Base-by-base conservation (phyloP, 92 coral and sea anemone species). In the Virgularia gustaviana region DNA sequence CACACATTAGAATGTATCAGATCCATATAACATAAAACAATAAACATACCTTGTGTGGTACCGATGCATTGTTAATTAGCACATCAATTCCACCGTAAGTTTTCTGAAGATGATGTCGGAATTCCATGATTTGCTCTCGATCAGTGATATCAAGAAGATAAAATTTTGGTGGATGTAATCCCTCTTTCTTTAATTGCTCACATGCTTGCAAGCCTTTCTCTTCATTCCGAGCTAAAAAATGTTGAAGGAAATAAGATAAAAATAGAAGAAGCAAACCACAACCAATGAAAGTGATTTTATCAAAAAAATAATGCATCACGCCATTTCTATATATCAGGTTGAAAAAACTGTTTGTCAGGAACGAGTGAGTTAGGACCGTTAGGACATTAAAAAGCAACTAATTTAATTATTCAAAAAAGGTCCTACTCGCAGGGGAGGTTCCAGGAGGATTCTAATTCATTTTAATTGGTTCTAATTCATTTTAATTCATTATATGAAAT, bases 191-290 rank as follows among this genome's bases (percentile, higher is more conserved):
- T 27, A 68, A 33, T 20, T 68, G 75, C 51, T 68, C 75, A 68
- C 75, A 68, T 13, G 75, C 75, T 49, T 59, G 60, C 34, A 68
- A 68, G 33, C 75, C 75, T 68, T 68, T 68, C 36, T 68, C 75
- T 32, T 68, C 75, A 32, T 68, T 53, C 2, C 75, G 60, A 29
- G 75, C 75, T 68, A 20, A 3, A 68, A 65, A 11, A 37, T 18
- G 25, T 29, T 3, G 11, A 34, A 19, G 6, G 12, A 58, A 29
- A 13, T 20, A 55, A 2, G 4, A 55, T 55, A 18, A 11, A 22
- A 53, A 11, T 10, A 53, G 28, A 32, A 43, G 9, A 34, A 42
- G 10, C 58, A n/a, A n/a, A n/a, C n/a, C n/a, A n/a, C n/a, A n/a
- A n/a, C n/a, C n/a, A n/a, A n/a, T 52, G 58, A 12, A 15, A 22